Evolutionary conservation across 2,113 vertebrate species (phyloP).

Genomic region (Turnix velox): DNA sequence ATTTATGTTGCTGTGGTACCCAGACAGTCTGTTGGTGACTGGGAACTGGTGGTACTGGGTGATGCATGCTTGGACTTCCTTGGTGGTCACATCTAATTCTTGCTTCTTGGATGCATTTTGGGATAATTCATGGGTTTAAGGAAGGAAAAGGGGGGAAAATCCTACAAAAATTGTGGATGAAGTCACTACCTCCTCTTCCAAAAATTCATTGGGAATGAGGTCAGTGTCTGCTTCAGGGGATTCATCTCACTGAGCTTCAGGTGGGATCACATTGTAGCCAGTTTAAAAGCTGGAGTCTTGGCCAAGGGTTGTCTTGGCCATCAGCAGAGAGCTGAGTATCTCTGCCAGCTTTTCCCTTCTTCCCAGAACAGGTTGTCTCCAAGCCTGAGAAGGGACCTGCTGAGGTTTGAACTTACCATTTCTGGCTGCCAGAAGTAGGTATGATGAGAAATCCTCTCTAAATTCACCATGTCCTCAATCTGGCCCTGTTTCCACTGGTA

Average conservation of each 20-base stretch:
- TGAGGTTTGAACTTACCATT: background rate
- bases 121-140: background rate
- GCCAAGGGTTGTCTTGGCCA: background rate
- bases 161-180: background rate
- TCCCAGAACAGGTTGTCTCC: background rate
- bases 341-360: background rate
- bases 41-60: background rate
- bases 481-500: accelerated
- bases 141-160: background rate
- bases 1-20: accelerated
- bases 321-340: accelerated
- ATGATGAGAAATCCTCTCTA: background rate
- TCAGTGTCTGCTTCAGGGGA: accelerated
- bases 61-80: background rate
- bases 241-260: background rate
- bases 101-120: background rate
- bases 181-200: background rate
- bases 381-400: background rate
- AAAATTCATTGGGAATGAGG: background rate
- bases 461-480: accelerated
- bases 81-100: background rate
- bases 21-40: background rate
- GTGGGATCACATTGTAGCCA: background rate
- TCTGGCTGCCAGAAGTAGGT: background rate
- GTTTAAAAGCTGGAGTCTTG: background rate